Base-by-base conservation (phyloP, 2,113 vertebrate genomes). In the Etheostoma cragini region DNA sequence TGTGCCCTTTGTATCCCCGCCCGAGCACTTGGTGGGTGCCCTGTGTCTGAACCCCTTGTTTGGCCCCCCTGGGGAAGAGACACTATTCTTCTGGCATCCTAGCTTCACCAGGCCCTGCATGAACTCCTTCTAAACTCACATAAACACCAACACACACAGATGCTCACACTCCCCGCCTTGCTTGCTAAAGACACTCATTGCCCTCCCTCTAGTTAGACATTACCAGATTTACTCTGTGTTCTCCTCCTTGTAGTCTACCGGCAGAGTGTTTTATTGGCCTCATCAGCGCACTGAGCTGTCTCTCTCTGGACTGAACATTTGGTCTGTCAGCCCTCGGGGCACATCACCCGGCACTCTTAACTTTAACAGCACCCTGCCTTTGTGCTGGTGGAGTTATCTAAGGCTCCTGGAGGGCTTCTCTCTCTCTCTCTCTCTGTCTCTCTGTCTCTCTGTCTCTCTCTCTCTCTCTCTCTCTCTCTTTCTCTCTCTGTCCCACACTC, bases 181-280 rank as follows among this genome's bases (percentile, higher is more conserved):
- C 70, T 81, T 14, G 22, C 83, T 88, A 91, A 90, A 91, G 78
- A 85, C 83, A 72, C 80, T 81, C 70, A 53, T 78, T 77, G 68
- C 72, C 86, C 80, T 86, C 85, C 81, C 82, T 82, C 86, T 88
- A 83, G 93, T 94, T 93, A 93, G 90, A 83, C 83, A 92, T 94
- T 93, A 91, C 83, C 79, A 92, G 87, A 88, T 81, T 67, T 67
- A 38, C 78, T 64, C 64, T 22, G 76, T 63, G 65, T 74, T 72
- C 63, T 81, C 72, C 80, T 72, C 83, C 74, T 57, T 73, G 54
- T 50, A 0, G 26, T 80, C 82, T n/a, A 50, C 50, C 64, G 66
- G 52, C 67, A 49, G 69, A 81, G 81, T 79, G 84, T 90, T 93
- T 91, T 91, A 92, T 91, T 88, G 89, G 80, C 80, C 78, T 85